Evolutionary conservation across 2,113 vertebrate species (phyloP), one percentile per base, ranked within the genome.

Genomic region (Boleophthalmus pectinirostris): DNA sequence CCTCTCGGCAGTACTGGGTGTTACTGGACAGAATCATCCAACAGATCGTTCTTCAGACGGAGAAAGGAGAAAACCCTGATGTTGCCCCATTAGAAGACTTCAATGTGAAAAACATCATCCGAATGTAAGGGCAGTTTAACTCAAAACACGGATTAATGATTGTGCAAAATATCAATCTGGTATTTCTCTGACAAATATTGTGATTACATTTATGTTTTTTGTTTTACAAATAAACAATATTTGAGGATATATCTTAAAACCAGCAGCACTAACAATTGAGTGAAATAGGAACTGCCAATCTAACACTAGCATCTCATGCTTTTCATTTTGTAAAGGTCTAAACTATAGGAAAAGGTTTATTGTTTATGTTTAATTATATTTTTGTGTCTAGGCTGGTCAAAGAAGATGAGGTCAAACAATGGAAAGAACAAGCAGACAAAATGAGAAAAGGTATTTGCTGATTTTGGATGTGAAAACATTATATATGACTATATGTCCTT

Each of bases 391-490:
- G 97, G 96, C 88, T 99, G 73, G 94, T 97, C 73, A 98, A 98
- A 77, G 97, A 99, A 92, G 96, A 96, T 57, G 96, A 98, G 92
- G 95, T 97, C 53, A 98, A 97, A 70, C 93, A 96, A 78, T 98
- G 97, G 97, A 98, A 98, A 91, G 97, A 99, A 58, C 95, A 99
- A 92, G 96, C 96, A 5, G 97, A 98, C 87, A 96, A 96, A 90
- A 98, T 97, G 96, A 92, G 97, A 73, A 98, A 98, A 96, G 97
- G 97, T 93, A 84, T 71, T 64, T 5, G 35, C 12, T 47, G 51
- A 20, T 25, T 16, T 24, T 7, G 4, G 49, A 7, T 51, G 16
- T n/a, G n/a, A 14, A 54, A n/a, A 47, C 35, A 18, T 49, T 49
- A 15, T 49, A 18, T 49, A 9, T 38, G 2, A 38, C 35, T 9